These are phyloP conservation scores for Leptoclinus maculatus DNA, from an alignment of 2,797 vertebrate species.

Conservation along the genomic window DNA sequence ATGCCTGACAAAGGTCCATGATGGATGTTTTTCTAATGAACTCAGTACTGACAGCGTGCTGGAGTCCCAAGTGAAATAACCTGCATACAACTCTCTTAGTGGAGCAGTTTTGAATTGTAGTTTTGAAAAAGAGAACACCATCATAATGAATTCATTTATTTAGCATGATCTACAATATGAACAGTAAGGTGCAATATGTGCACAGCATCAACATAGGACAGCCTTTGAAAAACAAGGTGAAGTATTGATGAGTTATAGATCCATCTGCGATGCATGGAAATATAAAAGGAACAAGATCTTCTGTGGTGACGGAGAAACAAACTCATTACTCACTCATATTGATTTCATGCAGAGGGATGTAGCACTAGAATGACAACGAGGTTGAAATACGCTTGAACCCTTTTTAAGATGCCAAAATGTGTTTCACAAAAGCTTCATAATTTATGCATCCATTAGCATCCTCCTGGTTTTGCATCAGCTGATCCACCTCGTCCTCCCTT, in stretches of 20 bases:
- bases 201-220: slow-evolving; percentile 30
- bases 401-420: slow-evolving; percentile 84
- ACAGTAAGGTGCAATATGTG: slow-evolving; percentile 31
- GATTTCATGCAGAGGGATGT: slow-evolving; percentile 28
- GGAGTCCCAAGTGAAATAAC: neutral
- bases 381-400: neutral
- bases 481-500: slow-evolving; percentile 86
- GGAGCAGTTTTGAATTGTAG: neutral
- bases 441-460: slow-evolving; percentile 88
- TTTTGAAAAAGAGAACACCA: slow-evolving; percentile 22
- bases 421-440: slow-evolving; percentile 87
- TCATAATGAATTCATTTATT: slow-evolving; percentile 61
- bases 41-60: neutral
- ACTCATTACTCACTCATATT: slow-evolving; percentile 30
- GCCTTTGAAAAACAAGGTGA: slow-evolving; percentile 37
- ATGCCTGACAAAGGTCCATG: neutral
- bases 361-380: slow-evolving; percentile 41
- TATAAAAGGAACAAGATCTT: slow-evolving; percentile 37
- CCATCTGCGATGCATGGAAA: slow-evolving; percentile 30
- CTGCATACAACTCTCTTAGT: neutral
- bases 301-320: slow-evolving; percentile 7
- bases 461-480: slow-evolving; percentile 87
- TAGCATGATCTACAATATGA: slow-evolving; percentile 41
- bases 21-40: neutral
- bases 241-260: slow-evolving; percentile 39